A percentile compares a stretch with the other conserved stretches of the same genome.
phyloP scores from a whole-genome alignment of 2,888 invertebrate genomes.

The Anagyrus pseudococci region DNA sequence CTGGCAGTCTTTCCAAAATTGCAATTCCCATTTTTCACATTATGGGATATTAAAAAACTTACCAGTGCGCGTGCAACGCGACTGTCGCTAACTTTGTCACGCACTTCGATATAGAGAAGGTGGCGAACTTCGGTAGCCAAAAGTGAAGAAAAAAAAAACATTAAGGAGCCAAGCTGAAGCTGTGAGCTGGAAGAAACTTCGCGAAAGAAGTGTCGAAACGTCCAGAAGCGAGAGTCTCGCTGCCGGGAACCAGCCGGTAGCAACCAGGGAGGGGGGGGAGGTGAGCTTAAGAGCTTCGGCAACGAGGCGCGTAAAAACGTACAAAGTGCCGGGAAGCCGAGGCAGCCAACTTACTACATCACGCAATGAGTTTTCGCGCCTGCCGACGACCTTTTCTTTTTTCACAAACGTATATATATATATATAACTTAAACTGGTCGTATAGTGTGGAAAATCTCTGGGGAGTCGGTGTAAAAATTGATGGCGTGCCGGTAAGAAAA shows the following conservation, averaged over 20 bases:
- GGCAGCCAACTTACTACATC: slow-evolving; percentile 13
- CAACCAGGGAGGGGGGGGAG: neutral
- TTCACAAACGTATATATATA: too few species aligned
- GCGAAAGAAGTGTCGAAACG: neutral
- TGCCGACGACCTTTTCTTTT: neutral
- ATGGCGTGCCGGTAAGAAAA: slow-evolving; percentile 3
- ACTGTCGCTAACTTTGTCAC: too few species aligned
- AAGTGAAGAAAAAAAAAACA: neutral
- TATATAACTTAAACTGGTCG: too few species aligned
- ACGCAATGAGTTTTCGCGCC: slow-evolving; percentile 4
- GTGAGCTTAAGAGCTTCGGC: neutral
- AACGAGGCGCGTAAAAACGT: neutral
- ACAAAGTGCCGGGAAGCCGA: too few species aligned
- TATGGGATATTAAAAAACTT: too few species aligned
- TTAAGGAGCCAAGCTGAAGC: neutral
- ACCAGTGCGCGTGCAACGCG: too few species aligned
- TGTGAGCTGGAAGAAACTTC: neutral
- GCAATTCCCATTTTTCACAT: too few species aligned
- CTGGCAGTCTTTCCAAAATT: too few species aligned
- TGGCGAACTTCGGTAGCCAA: too few species aligned
- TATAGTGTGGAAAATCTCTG: slow-evolving; percentile 29
- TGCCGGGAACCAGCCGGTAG: neutral
- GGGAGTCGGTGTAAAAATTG: slow-evolving; percentile 23
- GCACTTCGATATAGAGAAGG: too few species aligned
- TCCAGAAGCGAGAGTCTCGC: neutral